Conservation (phyloP, 2,888 invertebrate species). For the Ophion obscuratus region DNA sequence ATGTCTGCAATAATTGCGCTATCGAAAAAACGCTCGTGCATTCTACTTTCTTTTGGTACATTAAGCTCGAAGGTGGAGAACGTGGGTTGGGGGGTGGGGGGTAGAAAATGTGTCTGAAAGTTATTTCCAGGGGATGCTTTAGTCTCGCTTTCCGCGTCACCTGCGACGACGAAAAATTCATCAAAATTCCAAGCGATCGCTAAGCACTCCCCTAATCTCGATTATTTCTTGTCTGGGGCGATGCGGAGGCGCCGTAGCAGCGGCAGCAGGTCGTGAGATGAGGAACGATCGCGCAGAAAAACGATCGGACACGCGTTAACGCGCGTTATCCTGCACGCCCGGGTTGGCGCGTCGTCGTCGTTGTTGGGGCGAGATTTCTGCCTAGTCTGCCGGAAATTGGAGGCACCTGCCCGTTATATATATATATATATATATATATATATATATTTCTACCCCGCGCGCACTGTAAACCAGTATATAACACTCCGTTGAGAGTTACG, state of each 20-base stretch:
- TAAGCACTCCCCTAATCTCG: neutral
- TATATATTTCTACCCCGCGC: slow-evolving; percentile 11
- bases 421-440: slow-evolving; percentile 24
- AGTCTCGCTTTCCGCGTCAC: slow-evolving; percentile 62
- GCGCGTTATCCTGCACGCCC: slow-evolving; percentile 66
- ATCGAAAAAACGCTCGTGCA: neutral
- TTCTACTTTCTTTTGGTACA: neutral
- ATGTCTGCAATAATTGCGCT: neutral
- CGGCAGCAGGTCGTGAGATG: slow-evolving; percentile 47
- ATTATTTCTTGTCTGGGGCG: neutral
- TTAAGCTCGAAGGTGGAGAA: neutral
- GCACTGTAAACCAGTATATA: slow-evolving; percentile 7
- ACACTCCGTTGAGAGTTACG: slow-evolving; percentile 48
- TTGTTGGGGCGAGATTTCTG: slow-evolving; percentile 62
- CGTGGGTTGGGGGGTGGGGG: neutral
- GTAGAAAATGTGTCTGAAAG: neutral
- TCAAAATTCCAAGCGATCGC: slow-evolving; percentile 59
- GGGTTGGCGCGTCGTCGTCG: slow-evolving; percentile 40
- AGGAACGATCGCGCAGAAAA: slow-evolving; percentile 60
- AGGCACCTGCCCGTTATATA: slow-evolving; percentile 77
- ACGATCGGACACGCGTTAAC: slow-evolving; percentile 70
- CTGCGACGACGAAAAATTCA: slow-evolving; percentile 58
- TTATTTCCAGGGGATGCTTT: slow-evolving; percentile 26
- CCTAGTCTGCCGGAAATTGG: slow-evolving; percentile 80
- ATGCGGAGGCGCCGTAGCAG: slow-evolving; percentile 21